Evolutionary conservation across 2,113 vertebrate genomes (phyloP), one percentile per base, ranked within the genome.

Genomic region (Carassius carassius): DNA sequence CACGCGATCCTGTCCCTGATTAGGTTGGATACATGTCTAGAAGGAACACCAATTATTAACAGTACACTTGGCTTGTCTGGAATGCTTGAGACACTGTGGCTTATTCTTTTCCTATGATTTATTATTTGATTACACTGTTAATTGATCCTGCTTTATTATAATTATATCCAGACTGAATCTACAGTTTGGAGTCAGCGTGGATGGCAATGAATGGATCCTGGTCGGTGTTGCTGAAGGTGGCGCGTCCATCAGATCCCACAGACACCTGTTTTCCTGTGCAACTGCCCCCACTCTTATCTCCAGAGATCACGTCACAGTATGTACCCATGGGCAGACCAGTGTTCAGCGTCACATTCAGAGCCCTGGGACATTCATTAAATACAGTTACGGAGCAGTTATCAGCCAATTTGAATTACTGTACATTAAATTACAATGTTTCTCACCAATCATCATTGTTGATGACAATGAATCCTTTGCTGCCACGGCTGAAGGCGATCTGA

Each of bases 251-350:
- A 0, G 9, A 13, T 0, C 89, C 94, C 74, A 99, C 95, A 0
- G 77, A n/a, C 83, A 98, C 90, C 89, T 94, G 87, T 85, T 93
- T 94, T 77, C 96, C 97, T 0, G 96, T 96, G 87, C 97, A 99
- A 0, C 0, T 2, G 56, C n/a, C 76, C 12, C 76, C 72, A 12
- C 94, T 91, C 67, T 97, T 98, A 81, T 97, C 92, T 51, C 96
- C 97, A 49, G 98, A 98, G 85, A 99, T 97, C 44, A 98, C 89
- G 29, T 99, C 97, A 74, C 97, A 98, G 83, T 99, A 98, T 58
- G 94, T 96, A 14, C 97, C 97, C 70, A 88, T 89, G 13, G 95
- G 94, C 89, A 99, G 93, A 60, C 96, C 96, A 0, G 97, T 98
- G 91, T 95, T 94, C 85, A 99, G 87, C 58, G 79, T 89, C 41